Base-by-base conservation (phyloP, 2,888 invertebrate genomes). In the Nomada goodeniana region DNA sequence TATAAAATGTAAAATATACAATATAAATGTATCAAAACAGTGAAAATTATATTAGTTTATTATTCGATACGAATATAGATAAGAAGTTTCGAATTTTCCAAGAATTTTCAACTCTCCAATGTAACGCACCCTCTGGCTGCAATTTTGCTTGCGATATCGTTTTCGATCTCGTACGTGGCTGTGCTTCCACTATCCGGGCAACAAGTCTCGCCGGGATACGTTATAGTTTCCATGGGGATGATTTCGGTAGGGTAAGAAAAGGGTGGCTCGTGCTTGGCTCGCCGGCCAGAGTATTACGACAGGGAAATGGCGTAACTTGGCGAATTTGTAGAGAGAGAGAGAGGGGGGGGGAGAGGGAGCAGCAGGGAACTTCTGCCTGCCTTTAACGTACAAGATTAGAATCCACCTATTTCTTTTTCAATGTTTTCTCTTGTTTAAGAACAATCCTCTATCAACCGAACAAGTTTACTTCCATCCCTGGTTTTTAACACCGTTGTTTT, bases 231-330 rank as follows among this genome's bases (percentile, higher is more conserved):
- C 29, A 80, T 15, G 42, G 76, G 77, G 55, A 64, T 61, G 77
- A 60, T 47, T 55, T 59, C 36, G 18, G n/a, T 42, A 13, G 55
- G 44, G 47, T 36, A 50, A 65, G 80, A 67, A 60, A 60, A 71
- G 67, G 55, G 36, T 42, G 55, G 69, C 36, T 67, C 26, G 65
- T 20, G 55, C 36, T 55, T 23, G 63, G 53, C 47, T 26, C 64
- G 61, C 20, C 55, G 53, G 65, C 20, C 53, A 44, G 61, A 44
- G 67, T 75, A 78, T 72, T 67, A 63, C 61, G 29, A 57, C 55
- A n/a, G 72, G 47, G 55, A 68, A 63, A 78, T 72, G 79, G 71
- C 26, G 63, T 55, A 80, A 73, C 68, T 79, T 73, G 44, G 36
- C 11, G 80, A 73, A 73, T 78, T 72, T 65, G 36, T 77, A 15